Base-by-base conservation (phyloP, 2,113 vertebrate genomes). In the Hystrix brachyura region DNA sequence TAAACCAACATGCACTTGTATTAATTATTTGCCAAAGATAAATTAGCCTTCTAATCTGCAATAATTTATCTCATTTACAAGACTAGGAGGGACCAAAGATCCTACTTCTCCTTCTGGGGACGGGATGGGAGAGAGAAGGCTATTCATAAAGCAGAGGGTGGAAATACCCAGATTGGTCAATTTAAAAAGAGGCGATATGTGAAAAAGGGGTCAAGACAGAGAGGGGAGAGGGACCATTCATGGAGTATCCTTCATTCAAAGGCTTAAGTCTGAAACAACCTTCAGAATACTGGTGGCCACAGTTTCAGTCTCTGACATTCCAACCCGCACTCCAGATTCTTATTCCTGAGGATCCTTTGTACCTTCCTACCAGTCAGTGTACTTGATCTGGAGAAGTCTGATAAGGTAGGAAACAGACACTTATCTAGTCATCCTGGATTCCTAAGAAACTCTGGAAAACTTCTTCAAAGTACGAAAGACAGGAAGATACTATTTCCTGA, bases 1-100 rank as follows among this genome's bases (percentile, higher is more conserved):
- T 59, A 71, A 65, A 13, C 7, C 51, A 62, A 87, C 15, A 38
- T 51, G 11, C 13, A 46, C 53, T 81, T 65, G 17, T n/a, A 57
- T 17, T 67, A 85, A 13, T 18, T 76, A 64, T 23, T 34, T 34
- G 32, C 9, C n/a, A 62, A 57, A 84, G 29, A 53, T 78, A 46
- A 51, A 71, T 13, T 48, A 94, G 15, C 5, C 67, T 94, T 79
- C 27, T 84, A 43, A 92, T 46, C 87, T 57, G 67, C 1, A 91
- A 88, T 19, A 59, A 38, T 71, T 71, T 38, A 38, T 71, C 67
- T 71, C n/a, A 71, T 57, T 87, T 57, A 83, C 2, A 90, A 88
- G 15, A 64, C 51, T 62, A 23, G 19, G 5, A 84, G 38, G 19
- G 23, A 65, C 5, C 59, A 83, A n/a, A 46, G 10, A 79, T 38